Percentiles rank a stretch among this genome's conserved stretches.
Conservation (phyloP, 2,113 vertebrate species). For the Crotalus helleri region DNA sequence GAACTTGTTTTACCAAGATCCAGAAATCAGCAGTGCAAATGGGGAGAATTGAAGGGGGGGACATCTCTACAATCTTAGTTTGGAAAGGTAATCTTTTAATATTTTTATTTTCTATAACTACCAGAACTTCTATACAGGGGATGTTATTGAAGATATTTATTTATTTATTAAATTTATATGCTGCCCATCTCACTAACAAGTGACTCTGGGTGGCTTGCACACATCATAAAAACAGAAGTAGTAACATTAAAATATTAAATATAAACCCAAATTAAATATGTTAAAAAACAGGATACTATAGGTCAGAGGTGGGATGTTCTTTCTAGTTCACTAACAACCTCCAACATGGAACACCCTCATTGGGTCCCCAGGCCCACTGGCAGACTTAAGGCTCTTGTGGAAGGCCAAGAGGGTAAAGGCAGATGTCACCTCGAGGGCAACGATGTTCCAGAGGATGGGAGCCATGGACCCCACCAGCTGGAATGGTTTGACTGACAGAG, state of each 20-base stretch:
- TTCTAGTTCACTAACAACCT: not conserved
- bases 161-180: not conserved
- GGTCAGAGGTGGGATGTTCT: not conserved
- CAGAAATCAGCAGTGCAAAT: not conserved
- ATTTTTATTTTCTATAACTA: not conserved
- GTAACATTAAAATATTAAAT: not conserved
- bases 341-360: not conserved
- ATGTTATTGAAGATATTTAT: not conserved
- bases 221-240: not conserved
- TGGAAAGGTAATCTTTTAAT: not conserved
- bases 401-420: not conserved
- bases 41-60: not conserved
- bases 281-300: not conserved
- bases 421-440: not conserved
- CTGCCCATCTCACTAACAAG: not conserved
- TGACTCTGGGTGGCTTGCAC: not conserved
- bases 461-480: not conserved
- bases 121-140: not conserved
- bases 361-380: not conserved
- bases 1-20: not conserved
- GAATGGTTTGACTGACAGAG: no score
- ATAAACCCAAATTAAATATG: not conserved
- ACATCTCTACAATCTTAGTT: not conserved
- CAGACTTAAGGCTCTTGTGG: not conserved
- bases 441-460: not conserved